These are phyloP conservation scores for Calephelis perditalis DNA, from an alignment of 2,888 invertebrate genomes.

Conservation along the genomic window DNA sequence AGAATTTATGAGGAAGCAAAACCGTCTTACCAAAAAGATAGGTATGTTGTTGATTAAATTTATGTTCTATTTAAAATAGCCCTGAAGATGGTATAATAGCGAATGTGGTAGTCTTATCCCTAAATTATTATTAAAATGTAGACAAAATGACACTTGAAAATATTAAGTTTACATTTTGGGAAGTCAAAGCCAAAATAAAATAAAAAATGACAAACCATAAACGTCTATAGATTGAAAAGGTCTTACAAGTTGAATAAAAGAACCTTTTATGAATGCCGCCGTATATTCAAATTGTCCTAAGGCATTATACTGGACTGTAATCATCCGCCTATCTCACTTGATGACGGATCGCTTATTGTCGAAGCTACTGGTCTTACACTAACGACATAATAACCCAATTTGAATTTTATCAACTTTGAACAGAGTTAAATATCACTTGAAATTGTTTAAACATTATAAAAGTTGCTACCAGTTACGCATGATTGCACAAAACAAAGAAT, in stretches of 20 bases:
- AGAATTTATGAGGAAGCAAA: too few species aligned
- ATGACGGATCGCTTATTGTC: conserved; percentile 74
- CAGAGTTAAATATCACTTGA: conserved; percentile 13
- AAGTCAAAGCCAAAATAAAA: neutral
- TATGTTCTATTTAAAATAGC: too few species aligned
- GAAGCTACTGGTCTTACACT: conserved; percentile 68
- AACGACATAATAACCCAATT: conserved; percentile 32
- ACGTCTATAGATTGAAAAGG: conserved; percentile 8
- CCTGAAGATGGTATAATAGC: too few species aligned
- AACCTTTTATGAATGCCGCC: conserved; percentile 27
- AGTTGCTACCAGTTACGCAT: conserved; percentile 14
- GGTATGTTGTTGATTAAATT: too few species aligned
- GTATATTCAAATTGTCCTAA: conserved; percentile 54
- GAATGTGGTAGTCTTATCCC: too few species aligned
- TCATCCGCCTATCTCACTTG: conserved; percentile 64
- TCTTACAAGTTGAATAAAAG: conserved; percentile 5
- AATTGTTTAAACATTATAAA: conserved; percentile 3
- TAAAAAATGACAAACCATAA: neutral
- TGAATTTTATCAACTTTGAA: neutral
- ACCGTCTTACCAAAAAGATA: too few species aligned
- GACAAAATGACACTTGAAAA: too few species aligned
- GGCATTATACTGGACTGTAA: conserved; percentile 51
- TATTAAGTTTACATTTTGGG: too few species aligned
- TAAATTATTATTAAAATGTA: too few species aligned
- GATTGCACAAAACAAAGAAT: conserved; percentile 5